phyloP scores from a whole-genome alignment of 1,140 invertebrate genomes.

The Dendroctonus ponderosae region DNA sequence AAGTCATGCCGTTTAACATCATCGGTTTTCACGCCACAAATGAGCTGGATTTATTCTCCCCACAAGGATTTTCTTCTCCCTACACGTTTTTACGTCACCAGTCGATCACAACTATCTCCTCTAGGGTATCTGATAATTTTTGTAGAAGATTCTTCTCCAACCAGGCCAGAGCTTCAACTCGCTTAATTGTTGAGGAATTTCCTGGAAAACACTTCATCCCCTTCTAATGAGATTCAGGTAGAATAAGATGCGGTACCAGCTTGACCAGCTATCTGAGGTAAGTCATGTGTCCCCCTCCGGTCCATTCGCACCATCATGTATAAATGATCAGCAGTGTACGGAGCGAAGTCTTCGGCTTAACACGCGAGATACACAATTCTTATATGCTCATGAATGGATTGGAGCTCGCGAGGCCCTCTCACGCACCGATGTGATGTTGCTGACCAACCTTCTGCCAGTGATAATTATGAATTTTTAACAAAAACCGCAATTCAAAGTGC shows the following conservation, averaged over 20 bases:
- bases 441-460: slow-evolving; percentile 17
- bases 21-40: slow-evolving; percentile 1
- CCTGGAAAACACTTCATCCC: slow-evolving; percentile 1
- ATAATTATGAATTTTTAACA: slow-evolving; percentile 10
- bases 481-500: no score
- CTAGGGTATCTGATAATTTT: background rate
- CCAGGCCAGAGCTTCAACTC: no score
- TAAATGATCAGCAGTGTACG: slow-evolving; percentile 51
- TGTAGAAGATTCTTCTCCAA: no score
- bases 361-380: slow-evolving; percentile 42
- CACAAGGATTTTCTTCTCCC: no score
- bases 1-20: slow-evolving; percentile 31
- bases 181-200: no score
- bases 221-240: slow-evolving; percentile 9
- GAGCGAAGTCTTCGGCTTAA: slow-evolving; percentile 49
- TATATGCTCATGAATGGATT: slow-evolving; percentile 41
- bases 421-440: slow-evolving; percentile 14
- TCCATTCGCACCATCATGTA: slow-evolving; percentile 51
- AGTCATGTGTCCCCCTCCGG: slow-evolving; percentile 49
- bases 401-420: slow-evolving; percentile 12
- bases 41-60: slow-evolving; percentile 3
- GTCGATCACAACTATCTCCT: slow-evolving; percentile 10
- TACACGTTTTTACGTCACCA: background rate
- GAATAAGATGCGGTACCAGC: slow-evolving; percentile 40
- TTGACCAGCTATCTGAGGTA: slow-evolving; percentile 46